phyloP scores from a whole-genome alignment of 2,113 vertebrate species.

The Nothoprocta pentlandii region DNA sequence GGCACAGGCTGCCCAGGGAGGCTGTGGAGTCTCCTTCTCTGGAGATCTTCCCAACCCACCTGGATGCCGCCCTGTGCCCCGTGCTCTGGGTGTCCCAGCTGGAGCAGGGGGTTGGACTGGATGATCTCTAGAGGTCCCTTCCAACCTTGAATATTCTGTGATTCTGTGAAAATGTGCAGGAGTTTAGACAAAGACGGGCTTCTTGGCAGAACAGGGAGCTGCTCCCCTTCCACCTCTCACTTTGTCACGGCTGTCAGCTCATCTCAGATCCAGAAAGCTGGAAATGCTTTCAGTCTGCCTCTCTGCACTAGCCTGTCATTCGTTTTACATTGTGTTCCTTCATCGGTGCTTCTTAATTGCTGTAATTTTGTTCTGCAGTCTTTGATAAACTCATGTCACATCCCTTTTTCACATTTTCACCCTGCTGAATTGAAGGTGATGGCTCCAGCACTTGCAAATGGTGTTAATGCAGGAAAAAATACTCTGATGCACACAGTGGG shows the following conservation, averaged over 20 bases:
- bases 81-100: too few relatives aligned
- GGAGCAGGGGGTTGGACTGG: too few relatives aligned
- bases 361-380: not conserved
- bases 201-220: not conserved
- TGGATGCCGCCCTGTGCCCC: too few relatives aligned
- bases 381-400: not conserved
- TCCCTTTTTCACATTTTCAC: not conserved
- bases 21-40: too few relatives aligned
- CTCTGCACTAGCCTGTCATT: not conserved
- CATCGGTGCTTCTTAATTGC: conserved; percentile 7
- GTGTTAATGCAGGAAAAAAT: not conserved
- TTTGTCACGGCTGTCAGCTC: conserved; percentile 6
- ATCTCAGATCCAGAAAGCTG: not conserved
- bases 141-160: too few relatives aligned
- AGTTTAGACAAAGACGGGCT: not conserved
- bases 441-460: not conserved
- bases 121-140: too few relatives aligned
- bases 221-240: not conserved
- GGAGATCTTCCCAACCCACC: too few relatives aligned
- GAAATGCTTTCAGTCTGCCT: not conserved
- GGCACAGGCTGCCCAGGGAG: too few relatives aligned
- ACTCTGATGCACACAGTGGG: not conserved
- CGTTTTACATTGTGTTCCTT: not conserved
- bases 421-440: not conserved
- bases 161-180: not conserved